Base-by-base conservation (phyloP, 2,797 vertebrate genomes). In the Synaphobranchus kaupii region DNA sequence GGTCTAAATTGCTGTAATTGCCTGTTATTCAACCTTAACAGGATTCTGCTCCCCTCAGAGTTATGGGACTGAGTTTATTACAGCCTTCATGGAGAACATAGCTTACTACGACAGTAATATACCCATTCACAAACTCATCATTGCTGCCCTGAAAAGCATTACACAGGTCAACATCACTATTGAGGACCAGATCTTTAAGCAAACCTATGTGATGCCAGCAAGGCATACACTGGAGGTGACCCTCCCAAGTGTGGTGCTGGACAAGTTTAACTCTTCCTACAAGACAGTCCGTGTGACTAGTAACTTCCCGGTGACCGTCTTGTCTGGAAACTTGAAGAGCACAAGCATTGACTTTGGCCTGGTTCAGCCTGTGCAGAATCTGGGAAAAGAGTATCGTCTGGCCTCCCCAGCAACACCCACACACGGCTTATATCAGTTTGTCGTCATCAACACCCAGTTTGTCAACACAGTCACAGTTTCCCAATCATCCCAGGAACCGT, bases 41-140 rank as follows among this genome's bases (percentile, higher is more conserved):
- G 88, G 25, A n/a, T 0, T 78, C 13, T 9, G 8, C 20, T 12
- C 58, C 0, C 48, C 85, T 0, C 0, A 44, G 85, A 89, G 63
- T 63, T 48, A 71, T 0, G 95, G 95, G 9, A 83, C 0, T 0
- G 20, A 56, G 0, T 96, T 96, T 60, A 13, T 88, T 0, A 89
- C 92, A 0, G 94, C 89, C 28, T 96, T 95, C 68, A 95, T 94
- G 0, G 96, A 96, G 89, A 96, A 95, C 89, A 92, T 96, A 0
- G 96, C 95, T 47, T 88, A 87, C 58, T 96, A 93, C 88, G 73
- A 93, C 78, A 92, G 92, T 0, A 0, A 0, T 0, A 0, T 0
- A 0, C 0, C 90, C 2, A 0, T 0, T 0, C 92, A 91, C 90
- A 4, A 0, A 1, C 28, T 96, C 22, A 60, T 39, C 12, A 58